Conservation (phyloP, 2,113 vertebrate species). For the Mastomys natalensis region DNA sequence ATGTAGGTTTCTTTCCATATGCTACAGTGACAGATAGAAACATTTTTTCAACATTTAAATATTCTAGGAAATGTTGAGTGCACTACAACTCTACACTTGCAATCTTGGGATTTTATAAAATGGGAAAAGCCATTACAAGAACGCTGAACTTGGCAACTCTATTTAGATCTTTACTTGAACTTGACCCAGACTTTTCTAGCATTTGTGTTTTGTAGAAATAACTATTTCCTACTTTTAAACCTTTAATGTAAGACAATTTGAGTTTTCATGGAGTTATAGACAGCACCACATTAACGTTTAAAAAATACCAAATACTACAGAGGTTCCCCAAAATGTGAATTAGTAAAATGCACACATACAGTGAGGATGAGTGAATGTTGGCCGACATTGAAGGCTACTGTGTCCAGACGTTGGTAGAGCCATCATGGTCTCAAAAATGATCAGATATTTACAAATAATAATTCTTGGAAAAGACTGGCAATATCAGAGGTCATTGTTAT, state of each 20-base stretch:
- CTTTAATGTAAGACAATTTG: slow-evolving; percentile 54
- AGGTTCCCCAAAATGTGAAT: slow-evolving; percentile 54
- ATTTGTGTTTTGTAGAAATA: slow-evolving; percentile 70
- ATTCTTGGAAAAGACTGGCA: slow-evolving; percentile 39
- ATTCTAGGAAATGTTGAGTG: slow-evolving; percentile 73
- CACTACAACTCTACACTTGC: slow-evolving; percentile 72
- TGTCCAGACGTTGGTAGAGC: slow-evolving; percentile 12
- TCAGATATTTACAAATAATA: slow-evolving; percentile 44
- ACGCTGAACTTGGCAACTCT: slow-evolving; percentile 69
- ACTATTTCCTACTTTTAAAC: slow-evolving; percentile 62
- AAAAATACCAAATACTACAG: slow-evolving; percentile 13
- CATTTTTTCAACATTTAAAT: slow-evolving; percentile 77
- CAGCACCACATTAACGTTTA: slow-evolving; percentile 51
- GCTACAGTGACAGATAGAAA: slow-evolving; percentile 85
- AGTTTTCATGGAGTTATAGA: slow-evolving; percentile 8
- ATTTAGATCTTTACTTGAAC: slow-evolving; percentile 77
- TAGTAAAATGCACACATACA: slow-evolving; percentile 63
- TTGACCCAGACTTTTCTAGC: slow-evolving; percentile 61
- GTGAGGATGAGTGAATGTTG: slow-evolving; percentile 46
- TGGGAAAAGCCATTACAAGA: slow-evolving; percentile 68
- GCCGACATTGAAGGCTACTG: slow-evolving; percentile 4
- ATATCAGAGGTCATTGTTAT: slow-evolving; percentile 17
- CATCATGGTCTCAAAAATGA: slow-evolving; percentile 55
- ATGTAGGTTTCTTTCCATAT: slow-evolving; percentile 82
- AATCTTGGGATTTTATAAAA: slow-evolving; percentile 77